A percentile compares a stretch with the other conserved stretches of the same genome.
Conservation (phyloP, 2,888 invertebrate species). For the Nephrotoma appendiculata region DNA sequence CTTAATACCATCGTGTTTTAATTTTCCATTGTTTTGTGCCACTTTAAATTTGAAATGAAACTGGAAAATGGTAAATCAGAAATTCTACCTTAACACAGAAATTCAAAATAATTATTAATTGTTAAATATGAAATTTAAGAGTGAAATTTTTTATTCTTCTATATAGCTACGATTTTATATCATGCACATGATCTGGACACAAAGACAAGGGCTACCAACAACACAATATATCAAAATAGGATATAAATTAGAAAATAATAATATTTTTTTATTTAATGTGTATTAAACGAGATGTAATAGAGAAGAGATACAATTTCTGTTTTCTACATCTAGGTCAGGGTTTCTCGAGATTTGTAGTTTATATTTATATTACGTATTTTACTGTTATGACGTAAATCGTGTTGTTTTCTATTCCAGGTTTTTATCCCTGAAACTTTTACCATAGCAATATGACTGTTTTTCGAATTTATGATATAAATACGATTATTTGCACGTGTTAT, state of each 20-base stretch:
- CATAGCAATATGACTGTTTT: neutral
- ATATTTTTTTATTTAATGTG: neutral
- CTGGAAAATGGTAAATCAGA: neutral
- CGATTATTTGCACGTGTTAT: neutral
- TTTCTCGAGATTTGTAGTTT: neutral
- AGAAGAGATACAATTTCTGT: neutral
- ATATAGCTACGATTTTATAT: neutral
- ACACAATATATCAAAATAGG: neutral
- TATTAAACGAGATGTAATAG: neutral
- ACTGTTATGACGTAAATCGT: neutral
- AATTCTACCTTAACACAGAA: neutral
- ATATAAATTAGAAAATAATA: neutral
- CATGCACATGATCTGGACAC: neutral
- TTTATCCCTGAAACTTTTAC: neutral
- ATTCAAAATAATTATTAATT: neutral
- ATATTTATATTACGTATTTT: neutral
- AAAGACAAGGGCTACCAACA: neutral
- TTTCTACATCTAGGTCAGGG: neutral
- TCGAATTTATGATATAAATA: neutral
- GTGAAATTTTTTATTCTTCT: neutral
- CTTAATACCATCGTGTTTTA: neutral
- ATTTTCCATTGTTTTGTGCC: neutral
- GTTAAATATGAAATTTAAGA: neutral
- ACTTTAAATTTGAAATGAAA: neutral
- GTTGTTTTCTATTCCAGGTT: neutral